These are phyloP conservation scores for Pollenia amentaria DNA, from an alignment of 2,888 invertebrate species.

Conservation along the genomic window DNA sequence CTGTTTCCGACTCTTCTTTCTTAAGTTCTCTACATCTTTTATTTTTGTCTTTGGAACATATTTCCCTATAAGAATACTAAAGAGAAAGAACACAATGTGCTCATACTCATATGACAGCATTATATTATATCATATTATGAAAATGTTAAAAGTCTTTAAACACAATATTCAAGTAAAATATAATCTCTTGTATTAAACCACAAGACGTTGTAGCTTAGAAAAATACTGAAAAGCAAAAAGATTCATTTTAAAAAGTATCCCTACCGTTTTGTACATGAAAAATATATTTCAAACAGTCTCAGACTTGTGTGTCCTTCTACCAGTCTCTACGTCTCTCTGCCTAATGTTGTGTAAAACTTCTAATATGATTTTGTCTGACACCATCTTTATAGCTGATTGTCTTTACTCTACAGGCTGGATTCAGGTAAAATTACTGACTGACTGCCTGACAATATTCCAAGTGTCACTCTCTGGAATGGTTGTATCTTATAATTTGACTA, in stretches of 20 bases:
- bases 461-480: background rate
- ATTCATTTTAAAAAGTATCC: background rate
- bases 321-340: background rate
- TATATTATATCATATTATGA: background rate
- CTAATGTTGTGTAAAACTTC: background rate
- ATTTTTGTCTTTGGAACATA: background rate
- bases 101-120: background rate
- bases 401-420: background rate
- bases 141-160: conserved; percentile 1
- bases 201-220: background rate
- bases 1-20: background rate
- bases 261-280: too few species aligned
- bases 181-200: background rate
- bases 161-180: conserved; percentile 1
- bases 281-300: background rate
- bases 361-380: conserved; percentile 6
- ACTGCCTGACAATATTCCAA: background rate
- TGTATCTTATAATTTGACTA: conserved; percentile 5
- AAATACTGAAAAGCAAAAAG: background rate
- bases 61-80: background rate
- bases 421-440: conserved; percentile 7
- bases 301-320: background rate
- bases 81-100: background rate
- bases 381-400: background rate
- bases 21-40: background rate